A percentile compares a stretch with the other conserved stretches of the same genome.
Evolutionary conservation across 2,113 vertebrate genomes (phyloP).

Genomic region (Pithys albifrons): DNA sequence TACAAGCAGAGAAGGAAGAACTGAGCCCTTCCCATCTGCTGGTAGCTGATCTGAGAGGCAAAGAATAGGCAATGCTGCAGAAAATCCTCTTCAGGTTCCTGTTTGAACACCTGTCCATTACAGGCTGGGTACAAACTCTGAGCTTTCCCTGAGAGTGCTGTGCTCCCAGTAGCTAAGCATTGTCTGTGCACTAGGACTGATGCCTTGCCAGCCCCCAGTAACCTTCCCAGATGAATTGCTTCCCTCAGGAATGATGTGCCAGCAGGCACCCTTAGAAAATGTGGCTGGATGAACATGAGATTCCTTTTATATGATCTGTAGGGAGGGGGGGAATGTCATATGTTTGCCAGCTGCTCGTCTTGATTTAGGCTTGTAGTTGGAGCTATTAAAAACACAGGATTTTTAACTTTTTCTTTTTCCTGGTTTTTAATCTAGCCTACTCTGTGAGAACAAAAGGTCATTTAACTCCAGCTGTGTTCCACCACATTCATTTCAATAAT

Average conservation of each 20-base stretch:
- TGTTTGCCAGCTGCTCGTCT: slow-evolving; percentile 45
- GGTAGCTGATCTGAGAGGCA: not conserved
- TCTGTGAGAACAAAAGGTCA: slow-evolving; percentile 51
- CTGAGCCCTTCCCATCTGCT: not conserved
- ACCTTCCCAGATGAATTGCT: not conserved
- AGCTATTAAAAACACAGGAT: not conserved
- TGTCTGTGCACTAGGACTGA: not conserved
- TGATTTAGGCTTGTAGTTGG: not conserved
- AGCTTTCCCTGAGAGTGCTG: not conserved
- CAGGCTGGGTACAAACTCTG: not conserved
- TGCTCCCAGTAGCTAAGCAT: not conserved
- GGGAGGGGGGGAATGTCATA: not conserved
- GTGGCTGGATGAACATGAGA: slow-evolving; percentile 29
- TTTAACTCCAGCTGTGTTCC: slow-evolving; percentile 59
- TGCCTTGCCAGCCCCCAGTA: not conserved
- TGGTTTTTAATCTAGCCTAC: slow-evolving; percentile 51
- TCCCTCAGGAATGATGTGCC: slow-evolving; percentile 5
- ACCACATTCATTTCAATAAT: slow-evolving; percentile 57
- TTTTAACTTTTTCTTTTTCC: not conserved
- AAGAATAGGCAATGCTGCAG: not conserved
- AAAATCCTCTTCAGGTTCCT: not conserved
- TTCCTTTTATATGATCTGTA: slow-evolving; percentile 1
- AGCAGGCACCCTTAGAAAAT: slow-evolving; percentile 20
- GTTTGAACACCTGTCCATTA: not conserved
- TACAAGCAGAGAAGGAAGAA: not conserved